A percentile compares a stretch with the other conserved stretches of the same genome.
Conservation (phyloP, 1,140 invertebrate species). For the Zaprionus ghesquierei region DNA sequence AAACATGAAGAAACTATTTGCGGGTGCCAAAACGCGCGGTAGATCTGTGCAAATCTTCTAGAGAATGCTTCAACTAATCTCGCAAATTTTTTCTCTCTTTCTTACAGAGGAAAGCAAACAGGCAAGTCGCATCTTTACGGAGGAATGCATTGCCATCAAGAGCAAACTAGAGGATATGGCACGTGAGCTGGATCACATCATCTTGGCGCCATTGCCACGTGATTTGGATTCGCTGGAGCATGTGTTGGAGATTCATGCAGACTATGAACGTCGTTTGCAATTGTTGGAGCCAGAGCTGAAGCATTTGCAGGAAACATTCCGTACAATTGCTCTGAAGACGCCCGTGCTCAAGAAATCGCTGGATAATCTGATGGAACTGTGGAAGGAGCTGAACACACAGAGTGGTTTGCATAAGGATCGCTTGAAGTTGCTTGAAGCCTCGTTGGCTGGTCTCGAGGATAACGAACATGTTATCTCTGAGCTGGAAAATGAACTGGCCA, state of each 20-base stretch:
- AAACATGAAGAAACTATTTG: conserved; percentile 75
- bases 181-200: conserved; percentile 90
- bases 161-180: conserved; percentile 93
- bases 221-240: conserved; percentile 94
- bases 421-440: conserved; percentile 95
- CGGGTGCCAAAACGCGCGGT: conserved; percentile 71
- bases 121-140: conserved; percentile 92
- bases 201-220: conserved; percentile 90
- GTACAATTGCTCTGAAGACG: conserved; percentile 92
- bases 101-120: conserved; percentile 92
- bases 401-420: conserved; percentile 81
- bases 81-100: neutral
- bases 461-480: conserved; percentile 94
- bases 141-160: conserved; percentile 91
- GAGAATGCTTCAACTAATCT: neutral
- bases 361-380: conserved; percentile 93
- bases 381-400: conserved; percentile 87
- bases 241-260: conserved; percentile 93
- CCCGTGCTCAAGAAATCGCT: conserved; percentile 94
- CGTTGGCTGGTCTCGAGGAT: conserved; percentile 94
- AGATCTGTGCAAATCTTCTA: neutral
- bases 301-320: conserved; percentile 91
- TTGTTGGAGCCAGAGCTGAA: conserved; percentile 91
- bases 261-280: conserved; percentile 90
- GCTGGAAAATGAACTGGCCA: conserved; percentile 94